Base-by-base conservation (phyloP, 1,140 invertebrate species). In the Probaryconus sp. region DNA sequence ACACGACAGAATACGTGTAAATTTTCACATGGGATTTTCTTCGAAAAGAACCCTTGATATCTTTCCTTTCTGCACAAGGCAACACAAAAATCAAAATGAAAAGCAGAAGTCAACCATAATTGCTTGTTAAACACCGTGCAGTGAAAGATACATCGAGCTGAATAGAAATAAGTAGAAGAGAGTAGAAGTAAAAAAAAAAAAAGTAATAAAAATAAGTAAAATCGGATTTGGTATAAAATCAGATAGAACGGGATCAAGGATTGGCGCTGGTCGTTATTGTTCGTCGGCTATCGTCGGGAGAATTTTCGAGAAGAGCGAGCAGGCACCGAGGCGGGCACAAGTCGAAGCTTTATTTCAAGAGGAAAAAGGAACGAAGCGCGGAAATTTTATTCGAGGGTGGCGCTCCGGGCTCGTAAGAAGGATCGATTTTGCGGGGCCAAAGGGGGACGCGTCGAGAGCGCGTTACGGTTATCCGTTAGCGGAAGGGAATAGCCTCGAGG, bases 401-500 rank as follows among this genome's bases (percentile, higher is more conserved):
- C 30, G 11, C 51, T 18, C 24, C 13, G 17, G 42, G 43, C 45
- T 48, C 16, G 68, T 82, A 79, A 82, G 76, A 77, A 81, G 77
- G 73, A 86, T 85, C 82, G 81, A 85, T 86, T 80, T 76, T 76
- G 33, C 80, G 77, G 50, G 21, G 43, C 10, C 26, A 18, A 10
- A 31, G 20, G 47, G 24, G 21, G 50, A 14, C 5, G 40, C 4
- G 37, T 2, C 9, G 10, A 14, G 17, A 35, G 65, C 76, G 68
- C 74, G 77, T 77, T 72, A 76, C 50, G 81, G 75, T 81, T 78
- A 85, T 84, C 80, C 78, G 85, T 86, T 85, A 85, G 77, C 79
- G 68, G 77, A 63, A 77, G 64, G 80, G 81, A 83, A 81, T 81
- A 79, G 80, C 79, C 85, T 83, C 85, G 51, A 40, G 84, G 83